Evolutionary conservation across 1,140 invertebrate genomes (phyloP).

Genomic region (Ceratitis capitata): DNA sequence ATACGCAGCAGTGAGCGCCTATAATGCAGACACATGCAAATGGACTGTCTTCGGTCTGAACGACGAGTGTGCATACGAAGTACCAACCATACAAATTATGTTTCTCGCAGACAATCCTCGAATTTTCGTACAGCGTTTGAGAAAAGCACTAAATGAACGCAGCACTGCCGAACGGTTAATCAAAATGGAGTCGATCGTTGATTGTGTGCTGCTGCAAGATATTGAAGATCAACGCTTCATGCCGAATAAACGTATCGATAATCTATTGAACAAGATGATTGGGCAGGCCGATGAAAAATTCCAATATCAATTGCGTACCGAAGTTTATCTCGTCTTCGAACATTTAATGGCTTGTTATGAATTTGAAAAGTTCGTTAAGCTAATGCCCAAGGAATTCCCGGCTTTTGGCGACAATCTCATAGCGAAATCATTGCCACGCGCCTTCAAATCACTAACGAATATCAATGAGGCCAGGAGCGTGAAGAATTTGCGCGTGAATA

Average conservation of each 20-base stretch:
- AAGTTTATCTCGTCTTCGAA: conserved; percentile 57
- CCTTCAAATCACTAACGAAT: conserved; percentile 43
- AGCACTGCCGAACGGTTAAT: conserved; percentile 55
- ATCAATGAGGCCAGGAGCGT: conserved; percentile 46
- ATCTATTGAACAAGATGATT: conserved; percentile 25
- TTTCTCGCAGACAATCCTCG: conserved; percentile 60
- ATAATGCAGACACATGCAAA: conserved; percentile 46
- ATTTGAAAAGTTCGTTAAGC: conserved; percentile 55
- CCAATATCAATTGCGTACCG: conserved; percentile 35
- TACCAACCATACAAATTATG: conserved; percentile 60
- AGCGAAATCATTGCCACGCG: conserved; percentile 50
- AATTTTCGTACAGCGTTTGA: conserved; percentile 52
- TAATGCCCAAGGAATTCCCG: conserved; percentile 61
- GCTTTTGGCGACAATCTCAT: conserved; percentile 51
- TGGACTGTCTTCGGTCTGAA: conserved; percentile 52
- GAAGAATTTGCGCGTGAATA: conserved; percentile 47
- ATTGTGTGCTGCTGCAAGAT: conserved; percentile 58
- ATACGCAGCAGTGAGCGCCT: conserved; percentile 49
- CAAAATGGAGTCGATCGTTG: conserved; percentile 59
- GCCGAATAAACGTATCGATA: background rate
- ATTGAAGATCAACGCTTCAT: conserved; percentile 50
- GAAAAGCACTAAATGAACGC: conserved; percentile 51
- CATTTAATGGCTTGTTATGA: conserved; percentile 60
- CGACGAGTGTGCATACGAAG: conserved; percentile 51
- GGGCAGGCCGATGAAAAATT: background rate